Percentiles rank a stretch among this genome's conserved stretches.
These are phyloP conservation scores for Hypomecis punctinalis DNA, from an alignment of 2,888 invertebrate genomes.

Conservation along the genomic window DNA sequence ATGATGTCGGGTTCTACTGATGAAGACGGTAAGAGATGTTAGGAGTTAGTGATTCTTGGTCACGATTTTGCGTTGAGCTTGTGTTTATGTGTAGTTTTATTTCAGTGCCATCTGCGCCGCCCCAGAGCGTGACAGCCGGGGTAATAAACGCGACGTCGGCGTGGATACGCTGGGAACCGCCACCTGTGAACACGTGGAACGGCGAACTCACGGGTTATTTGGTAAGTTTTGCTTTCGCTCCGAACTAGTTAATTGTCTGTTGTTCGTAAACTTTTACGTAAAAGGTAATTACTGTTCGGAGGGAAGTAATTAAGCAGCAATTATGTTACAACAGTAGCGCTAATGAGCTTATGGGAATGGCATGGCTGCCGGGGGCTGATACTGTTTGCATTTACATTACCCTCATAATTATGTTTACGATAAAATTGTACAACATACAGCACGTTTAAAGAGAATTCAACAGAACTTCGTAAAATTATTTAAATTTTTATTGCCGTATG, in stretches of 20 bases:
- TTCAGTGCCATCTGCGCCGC: slow-evolving; percentile 91
- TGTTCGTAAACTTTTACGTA: slow-evolving; percentile 49
- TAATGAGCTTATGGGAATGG: slow-evolving; percentile 28
- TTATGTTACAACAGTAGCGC: slow-evolving; percentile 29
- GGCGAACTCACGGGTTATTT: slow-evolving; percentile 94
- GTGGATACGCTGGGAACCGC: slow-evolving; percentile 93
- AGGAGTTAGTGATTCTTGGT: slow-evolving; percentile 11
- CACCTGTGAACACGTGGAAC: slow-evolving; percentile 90
- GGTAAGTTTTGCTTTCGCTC: slow-evolving; percentile 82
- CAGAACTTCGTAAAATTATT: not conserved
- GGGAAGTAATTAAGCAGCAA: slow-evolving; percentile 40
- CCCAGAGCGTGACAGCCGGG: slow-evolving; percentile 91
- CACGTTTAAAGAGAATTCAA: not conserved
- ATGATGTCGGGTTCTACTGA: slow-evolving; percentile 93
- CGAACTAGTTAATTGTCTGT: slow-evolving; percentile 51
- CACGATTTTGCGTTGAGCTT: slow-evolving; percentile 7
- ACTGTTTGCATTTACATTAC: slow-evolving; percentile 29
- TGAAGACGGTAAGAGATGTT: slow-evolving; percentile 88
- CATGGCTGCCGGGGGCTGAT: slow-evolving; percentile 10
- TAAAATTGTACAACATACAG: slow-evolving; percentile 1
- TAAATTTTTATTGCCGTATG: too few relatives aligned
- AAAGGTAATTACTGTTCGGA: slow-evolving; percentile 38
- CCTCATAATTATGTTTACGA: slow-evolving; percentile 13
- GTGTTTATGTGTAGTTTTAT: slow-evolving; percentile 56
- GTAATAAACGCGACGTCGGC: slow-evolving; percentile 93